Evolutionary conservation across 2,888 invertebrate genomes (phyloP).

Genomic region (Amphimallon solstitiale): DNA sequence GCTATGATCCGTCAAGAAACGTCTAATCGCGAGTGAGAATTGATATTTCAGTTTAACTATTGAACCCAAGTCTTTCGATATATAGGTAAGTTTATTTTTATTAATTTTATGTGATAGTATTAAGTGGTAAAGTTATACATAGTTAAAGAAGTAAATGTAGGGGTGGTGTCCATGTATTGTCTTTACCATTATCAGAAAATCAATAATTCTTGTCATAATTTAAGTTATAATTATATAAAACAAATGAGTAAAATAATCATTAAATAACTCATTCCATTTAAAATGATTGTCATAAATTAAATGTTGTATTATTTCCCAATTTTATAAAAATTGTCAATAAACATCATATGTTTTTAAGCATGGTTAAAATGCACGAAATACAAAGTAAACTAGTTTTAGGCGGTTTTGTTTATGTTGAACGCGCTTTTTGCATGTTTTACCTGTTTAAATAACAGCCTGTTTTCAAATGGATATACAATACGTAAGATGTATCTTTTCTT

Average conservation of each 20-base stretch:
- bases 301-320: constrained; percentile 4
- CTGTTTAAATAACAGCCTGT: constrained; percentile 28
- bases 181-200: constrained; percentile 37
- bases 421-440: constrained; percentile 34
- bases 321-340: no score
- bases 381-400: constrained; percentile 34
- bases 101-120: constrained; percentile 3
- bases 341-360: constrained; percentile 1
- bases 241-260: constrained; percentile 4
- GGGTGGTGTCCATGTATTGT: constrained; percentile 37
- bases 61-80: not conserved
- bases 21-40: constrained; percentile 42
- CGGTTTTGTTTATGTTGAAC: constrained; percentile 26
- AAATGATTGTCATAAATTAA: not conserved
- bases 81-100: not conserved
- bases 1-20: constrained; percentile 46
- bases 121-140: not conserved
- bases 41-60: not conserved
- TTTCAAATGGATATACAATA: constrained; percentile 19
- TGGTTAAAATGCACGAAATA: constrained; percentile 26
- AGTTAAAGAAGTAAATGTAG: not conserved
- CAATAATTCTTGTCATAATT: constrained; percentile 34
- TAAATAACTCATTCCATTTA: not conserved
- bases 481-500: no score
- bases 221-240: no score